phyloP scores from a whole-genome alignment of 1,140 invertebrate species.

The Plectrocnemia conspersa region DNA sequence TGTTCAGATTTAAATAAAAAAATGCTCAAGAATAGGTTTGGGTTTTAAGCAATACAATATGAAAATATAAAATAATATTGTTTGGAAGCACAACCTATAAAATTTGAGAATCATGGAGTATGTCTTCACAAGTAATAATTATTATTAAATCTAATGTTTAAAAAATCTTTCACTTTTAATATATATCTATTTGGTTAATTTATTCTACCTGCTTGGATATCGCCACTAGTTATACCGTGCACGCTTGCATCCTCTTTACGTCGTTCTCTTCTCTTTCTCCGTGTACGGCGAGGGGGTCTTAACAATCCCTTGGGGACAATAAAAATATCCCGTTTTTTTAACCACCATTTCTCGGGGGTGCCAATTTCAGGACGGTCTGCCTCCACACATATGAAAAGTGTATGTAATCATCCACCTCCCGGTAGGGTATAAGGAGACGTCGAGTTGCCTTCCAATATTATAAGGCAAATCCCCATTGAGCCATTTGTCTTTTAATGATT shows the following conservation, averaged over 20 bases:
- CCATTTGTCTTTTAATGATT: constrained; percentile 28
- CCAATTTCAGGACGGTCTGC: constrained; percentile 23
- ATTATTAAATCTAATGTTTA: too few relatives aligned
- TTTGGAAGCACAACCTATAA: too few relatives aligned
- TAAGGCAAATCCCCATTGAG: constrained; percentile 21
- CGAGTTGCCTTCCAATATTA: constrained; percentile 13
- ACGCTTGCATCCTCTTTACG: constrained; percentile 16
- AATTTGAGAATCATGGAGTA: too few relatives aligned
- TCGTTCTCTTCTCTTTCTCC: constrained; percentile 11
- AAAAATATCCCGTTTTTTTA: constrained; percentile 34
- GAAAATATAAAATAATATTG: too few relatives aligned
- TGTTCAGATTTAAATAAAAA: too few relatives aligned
- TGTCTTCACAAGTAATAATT: too few relatives aligned
- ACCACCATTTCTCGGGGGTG: constrained; percentile 29
- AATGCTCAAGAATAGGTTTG: too few relatives aligned
- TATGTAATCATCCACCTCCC: constrained; percentile 19
- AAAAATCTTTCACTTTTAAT: too few relatives aligned
- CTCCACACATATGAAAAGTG: constrained; percentile 22
- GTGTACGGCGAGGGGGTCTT: constrained; percentile 18
- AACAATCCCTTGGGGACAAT: constrained; percentile 31
- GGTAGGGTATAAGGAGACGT: background rate
- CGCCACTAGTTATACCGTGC: constrained; percentile 10
- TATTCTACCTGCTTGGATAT: constrained; percentile 17
- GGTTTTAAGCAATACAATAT: too few relatives aligned
- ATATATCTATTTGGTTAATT: too few relatives aligned